Percentiles rank a stretch among this genome's conserved stretches.
phyloP scores from a whole-genome alignment of 2,888 invertebrate genomes.

The Junonia oenone region DNA sequence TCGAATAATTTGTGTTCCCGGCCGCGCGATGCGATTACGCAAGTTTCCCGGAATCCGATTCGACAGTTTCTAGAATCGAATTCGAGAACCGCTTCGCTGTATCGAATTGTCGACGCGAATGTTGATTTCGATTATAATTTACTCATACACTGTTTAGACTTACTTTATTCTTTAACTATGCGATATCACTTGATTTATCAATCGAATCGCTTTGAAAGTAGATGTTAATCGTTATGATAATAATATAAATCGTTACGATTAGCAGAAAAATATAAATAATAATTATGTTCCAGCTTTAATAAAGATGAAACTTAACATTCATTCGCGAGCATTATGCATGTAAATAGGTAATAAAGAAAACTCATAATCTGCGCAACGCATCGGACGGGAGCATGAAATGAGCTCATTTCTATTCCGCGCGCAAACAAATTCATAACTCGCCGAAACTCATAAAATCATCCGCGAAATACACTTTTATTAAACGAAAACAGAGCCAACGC shows the following conservation, averaged over 20 bases:
- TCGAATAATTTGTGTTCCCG: constrained; percentile 74
- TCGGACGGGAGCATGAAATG: constrained; percentile 45
- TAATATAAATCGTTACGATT: too few relatives aligned
- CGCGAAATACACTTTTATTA: constrained; percentile 65
- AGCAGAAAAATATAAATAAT: neutral
- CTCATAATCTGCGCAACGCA: constrained; percentile 39
- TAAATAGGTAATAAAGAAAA: constrained; percentile 46
- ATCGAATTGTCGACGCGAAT: constrained; percentile 45
- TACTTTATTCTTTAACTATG: too few relatives aligned
- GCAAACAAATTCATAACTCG: constrained; percentile 61
- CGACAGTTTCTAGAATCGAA: constrained; percentile 56
- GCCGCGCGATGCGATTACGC: constrained; percentile 69
- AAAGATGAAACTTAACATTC: constrained; percentile 25
- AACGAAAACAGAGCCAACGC: constrained; percentile 65
- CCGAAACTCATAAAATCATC: constrained; percentile 63
- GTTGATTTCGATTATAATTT: constrained; percentile 44
- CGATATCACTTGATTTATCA: too few relatives aligned
- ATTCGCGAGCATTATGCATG: constrained; percentile 31
- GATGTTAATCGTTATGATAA: too few relatives aligned
- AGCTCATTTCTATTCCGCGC: constrained; percentile 56
- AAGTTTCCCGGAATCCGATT: constrained; percentile 67
- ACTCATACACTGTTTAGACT: neutral
- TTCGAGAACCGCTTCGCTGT: constrained; percentile 53
- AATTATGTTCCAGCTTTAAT: constrained; percentile 21
- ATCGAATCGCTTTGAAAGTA: too few relatives aligned